These are phyloP conservation scores for Molossus alvarezi DNA, from an alignment of 2,797 vertebrate species.

Conservation along the genomic window DNA sequence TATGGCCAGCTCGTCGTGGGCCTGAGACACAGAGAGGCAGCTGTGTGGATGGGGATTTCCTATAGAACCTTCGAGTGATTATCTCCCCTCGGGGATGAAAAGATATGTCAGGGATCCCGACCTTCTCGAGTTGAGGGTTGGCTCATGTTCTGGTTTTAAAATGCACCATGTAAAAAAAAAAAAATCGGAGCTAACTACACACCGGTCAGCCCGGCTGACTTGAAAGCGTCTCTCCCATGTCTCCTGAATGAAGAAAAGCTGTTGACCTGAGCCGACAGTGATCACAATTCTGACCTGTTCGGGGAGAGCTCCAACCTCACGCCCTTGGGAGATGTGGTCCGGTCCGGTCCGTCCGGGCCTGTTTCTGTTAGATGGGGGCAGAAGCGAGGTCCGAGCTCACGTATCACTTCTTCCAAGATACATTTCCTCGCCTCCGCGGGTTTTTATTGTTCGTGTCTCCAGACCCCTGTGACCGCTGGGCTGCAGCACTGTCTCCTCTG, in stretches of 20 bases:
- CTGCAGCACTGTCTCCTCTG: background rate
- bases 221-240: background rate
- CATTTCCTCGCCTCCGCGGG: background rate
- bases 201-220: background rate
- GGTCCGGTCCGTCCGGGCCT: background rate
- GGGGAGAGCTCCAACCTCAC: background rate
- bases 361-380: background rate
- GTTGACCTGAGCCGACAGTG: background rate
- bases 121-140: slow-evolving; percentile 9
- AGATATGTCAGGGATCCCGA: background rate
- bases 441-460: background rate
- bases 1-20: background rate
- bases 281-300: background rate
- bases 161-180: background rate
- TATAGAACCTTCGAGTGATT: background rate
- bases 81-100: background rate
- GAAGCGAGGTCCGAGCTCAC: background rate
- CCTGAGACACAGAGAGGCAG: background rate
- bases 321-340: background rate
- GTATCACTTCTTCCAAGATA: background rate
- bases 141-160: slow-evolving; percentile 2
- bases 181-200: background rate
- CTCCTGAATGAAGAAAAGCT: slow-evolving; percentile 34
- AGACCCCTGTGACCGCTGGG: background rate
- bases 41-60: background rate